Evolutionary conservation across 2,113 vertebrate genomes (phyloP), one percentile per base, ranked within the genome.

Genomic region (Corythaixoides concolor): DNA sequence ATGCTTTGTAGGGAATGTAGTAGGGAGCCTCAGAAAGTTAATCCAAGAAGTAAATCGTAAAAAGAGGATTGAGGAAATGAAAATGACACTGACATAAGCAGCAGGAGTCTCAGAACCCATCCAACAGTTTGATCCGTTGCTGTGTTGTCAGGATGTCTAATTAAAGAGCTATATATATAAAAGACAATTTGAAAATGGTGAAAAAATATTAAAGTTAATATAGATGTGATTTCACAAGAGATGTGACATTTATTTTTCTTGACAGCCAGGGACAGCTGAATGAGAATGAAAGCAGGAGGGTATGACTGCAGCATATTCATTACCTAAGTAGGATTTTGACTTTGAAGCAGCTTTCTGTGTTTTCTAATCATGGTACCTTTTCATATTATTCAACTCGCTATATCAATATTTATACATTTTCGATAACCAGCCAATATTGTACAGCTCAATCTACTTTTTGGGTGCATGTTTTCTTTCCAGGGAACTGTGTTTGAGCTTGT

Each of bases 201-300:
- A 91, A 95, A 96, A 96, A 79, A 53, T 49, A 43, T 64, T 75
- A 11, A 69, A 88, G 43, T 63, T 90, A 88, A 69, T 73, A 45
- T 80, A 89, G 77, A 89, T 78, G 49, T 82, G 77, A 76, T 95
- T 97, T 82, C 84, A 82, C n/a, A 73, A 83, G 87, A 89, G 74
- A 73, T 50, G 23, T 76, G 78, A 20, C 59, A 80, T 95, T 93
- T 95, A 82, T 93, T 95, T 95, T 85, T 14, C 82, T 79, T 95
- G 66, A 80, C 78, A 88, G 66, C 27, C 45, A 37, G 74, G 43
- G 33, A 75, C 37, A 76, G 83, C 37, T 35, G 59, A 91, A 92
- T 69, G 49, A 68, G 56, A 83, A 55, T 50, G 74, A 91, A 83
- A 93, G 59, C 67, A 95, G 59, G 53, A 95, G 70, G 15, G 30